These are phyloP conservation scores for Batillaria attramentaria DNA, from an alignment of 1,140 invertebrate species.

Conservation along the genomic window DNA sequence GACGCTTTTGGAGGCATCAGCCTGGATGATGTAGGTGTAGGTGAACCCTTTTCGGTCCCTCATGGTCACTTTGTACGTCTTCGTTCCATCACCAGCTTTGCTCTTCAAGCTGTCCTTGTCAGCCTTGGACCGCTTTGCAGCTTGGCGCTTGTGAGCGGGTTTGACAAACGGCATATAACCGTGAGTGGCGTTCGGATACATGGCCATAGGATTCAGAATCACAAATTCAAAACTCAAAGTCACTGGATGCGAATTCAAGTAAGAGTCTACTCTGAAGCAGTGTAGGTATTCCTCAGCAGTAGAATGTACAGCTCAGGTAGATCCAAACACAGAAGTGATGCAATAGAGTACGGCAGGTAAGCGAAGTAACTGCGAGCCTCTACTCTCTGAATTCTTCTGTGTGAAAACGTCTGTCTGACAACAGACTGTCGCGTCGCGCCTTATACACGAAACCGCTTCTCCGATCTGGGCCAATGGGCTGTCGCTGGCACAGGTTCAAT, in stretches of 20 bases:
- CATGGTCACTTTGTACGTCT: conserved; percentile 65
- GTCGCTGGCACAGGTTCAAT: conserved; percentile 61
- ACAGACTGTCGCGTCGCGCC: conserved; percentile 22
- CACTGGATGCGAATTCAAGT: neutral
- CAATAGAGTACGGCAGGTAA: too few relatives aligned
- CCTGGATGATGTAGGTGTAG: conserved; percentile 65
- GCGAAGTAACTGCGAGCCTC: neutral
- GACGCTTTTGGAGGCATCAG: conserved; percentile 61
- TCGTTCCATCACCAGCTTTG: conserved; percentile 43
- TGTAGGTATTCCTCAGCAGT: conserved; percentile 28
- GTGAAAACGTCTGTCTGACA: conserved; percentile 12
- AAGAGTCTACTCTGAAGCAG: conserved; percentile 33
- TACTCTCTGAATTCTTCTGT: neutral
- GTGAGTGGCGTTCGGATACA: conserved; percentile 68
- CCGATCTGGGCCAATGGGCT: conserved; percentile 49
- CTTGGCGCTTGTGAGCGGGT: conserved; percentile 44
- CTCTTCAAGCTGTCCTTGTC: conserved; percentile 45
- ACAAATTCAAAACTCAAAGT: neutral
- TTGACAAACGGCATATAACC: conserved; percentile 68
- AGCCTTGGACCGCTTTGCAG: conserved; percentile 51
- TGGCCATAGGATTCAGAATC: conserved; percentile 53
- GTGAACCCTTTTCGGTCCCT: conserved; percentile 62
- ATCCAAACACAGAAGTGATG: conserved; percentile 19
- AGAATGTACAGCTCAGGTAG: neutral
- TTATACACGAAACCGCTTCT: conserved; percentile 26